Conservation (phyloP, 2,797 vertebrate species). For the Chiloscyllium punctatum region DNA sequence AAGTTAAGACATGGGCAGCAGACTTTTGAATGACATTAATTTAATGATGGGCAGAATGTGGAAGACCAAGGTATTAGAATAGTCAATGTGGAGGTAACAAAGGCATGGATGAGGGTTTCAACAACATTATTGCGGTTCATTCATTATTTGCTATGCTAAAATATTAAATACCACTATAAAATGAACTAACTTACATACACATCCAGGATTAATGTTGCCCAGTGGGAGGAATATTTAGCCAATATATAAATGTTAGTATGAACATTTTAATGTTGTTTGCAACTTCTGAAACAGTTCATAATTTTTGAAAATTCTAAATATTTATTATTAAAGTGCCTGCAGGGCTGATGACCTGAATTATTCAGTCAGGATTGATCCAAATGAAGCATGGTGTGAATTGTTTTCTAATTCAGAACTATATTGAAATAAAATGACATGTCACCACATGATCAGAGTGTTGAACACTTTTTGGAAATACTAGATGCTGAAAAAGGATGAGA, state of each 20-base stretch:
- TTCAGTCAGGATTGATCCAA: not conserved
- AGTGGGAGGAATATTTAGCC: not conserved
- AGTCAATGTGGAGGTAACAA: not conserved
- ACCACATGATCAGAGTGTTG: conserved; percentile 20
- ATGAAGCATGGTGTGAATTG: not conserved
- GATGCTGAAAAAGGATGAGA: not conserved
- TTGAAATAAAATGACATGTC: not conserved
- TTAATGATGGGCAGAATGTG: not conserved
- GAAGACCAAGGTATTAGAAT: not conserved
- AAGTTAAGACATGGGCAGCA: no score
- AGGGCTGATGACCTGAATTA: not conserved
- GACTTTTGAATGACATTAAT: not conserved
- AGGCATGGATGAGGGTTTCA: not conserved
- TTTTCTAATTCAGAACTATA: not conserved
- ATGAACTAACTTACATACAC: not conserved
- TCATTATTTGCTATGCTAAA: not conserved
- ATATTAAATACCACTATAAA: not conserved
- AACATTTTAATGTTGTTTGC: not conserved
- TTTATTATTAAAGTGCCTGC: not conserved
- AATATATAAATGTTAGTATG: not conserved
- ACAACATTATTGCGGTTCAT: not conserved
- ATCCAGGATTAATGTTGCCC: not conserved
- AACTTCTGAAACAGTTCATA: not conserved
- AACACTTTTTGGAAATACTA: not conserved
- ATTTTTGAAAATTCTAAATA: not conserved